phyloP scores from a whole-genome alignment of 2,113 vertebrate species.

The Haliaeetus leucogaster region DNA sequence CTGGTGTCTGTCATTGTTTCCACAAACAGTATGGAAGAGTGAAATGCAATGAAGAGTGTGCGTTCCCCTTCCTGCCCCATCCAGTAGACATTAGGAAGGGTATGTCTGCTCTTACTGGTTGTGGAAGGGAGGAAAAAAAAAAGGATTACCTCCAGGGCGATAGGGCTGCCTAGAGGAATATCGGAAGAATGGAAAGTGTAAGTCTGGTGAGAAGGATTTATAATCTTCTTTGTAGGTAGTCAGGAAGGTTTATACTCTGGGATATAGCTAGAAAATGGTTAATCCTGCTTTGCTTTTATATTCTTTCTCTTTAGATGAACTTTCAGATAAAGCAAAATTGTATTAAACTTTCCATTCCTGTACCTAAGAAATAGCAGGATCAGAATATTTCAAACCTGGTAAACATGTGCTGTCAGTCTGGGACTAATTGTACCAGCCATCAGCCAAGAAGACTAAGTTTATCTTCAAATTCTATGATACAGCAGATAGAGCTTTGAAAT shows the following conservation, averaged over 20 bases:
- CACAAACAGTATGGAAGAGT: background rate
- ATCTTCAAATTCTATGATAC: background rate
- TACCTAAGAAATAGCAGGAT: background rate
- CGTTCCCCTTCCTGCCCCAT: background rate
- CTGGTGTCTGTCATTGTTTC: background rate
- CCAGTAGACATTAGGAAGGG: background rate
- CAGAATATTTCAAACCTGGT: background rate
- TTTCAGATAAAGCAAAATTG: background rate
- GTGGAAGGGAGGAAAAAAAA: background rate
- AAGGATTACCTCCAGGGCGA: background rate
- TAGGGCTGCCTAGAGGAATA: background rate
- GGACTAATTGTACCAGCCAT: background rate
- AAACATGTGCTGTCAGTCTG: background rate
- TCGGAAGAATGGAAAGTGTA: background rate
- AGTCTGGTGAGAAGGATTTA: background rate
- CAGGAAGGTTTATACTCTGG: background rate
- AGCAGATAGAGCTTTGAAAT: background rate
- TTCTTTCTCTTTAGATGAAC: background rate
- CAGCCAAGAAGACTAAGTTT: background rate
- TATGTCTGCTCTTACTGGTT: background rate
- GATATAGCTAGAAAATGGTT: background rate
- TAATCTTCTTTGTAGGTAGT: background rate
- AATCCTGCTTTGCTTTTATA: background rate
- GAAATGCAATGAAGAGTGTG: background rate
- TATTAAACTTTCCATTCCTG: background rate